Evolutionary conservation across 2,797 vertebrate species (phyloP), one percentile per base, ranked within the genome.

Genomic region (Poecilia wingei): DNA sequence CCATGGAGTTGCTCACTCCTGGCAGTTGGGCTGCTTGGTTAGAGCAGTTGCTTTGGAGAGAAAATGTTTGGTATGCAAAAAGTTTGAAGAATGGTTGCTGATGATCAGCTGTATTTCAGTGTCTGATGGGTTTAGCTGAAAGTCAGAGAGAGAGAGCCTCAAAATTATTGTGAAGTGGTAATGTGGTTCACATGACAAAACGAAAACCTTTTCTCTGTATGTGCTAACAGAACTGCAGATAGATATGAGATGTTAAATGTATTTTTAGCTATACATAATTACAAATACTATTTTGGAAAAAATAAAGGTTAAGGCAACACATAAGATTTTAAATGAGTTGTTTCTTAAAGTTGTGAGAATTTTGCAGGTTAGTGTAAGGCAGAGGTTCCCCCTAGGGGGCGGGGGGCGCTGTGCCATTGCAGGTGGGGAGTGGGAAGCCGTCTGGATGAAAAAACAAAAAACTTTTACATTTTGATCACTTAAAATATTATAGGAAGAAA

Each of bases 11-110:
- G 25, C 46, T 22, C 68, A 39, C 59, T 41, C n/a, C 2, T 84
- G 81, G 74, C 86, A 77, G 75, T 77, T 78, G 76, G 49, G 75
- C 75, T 59, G 76, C 80, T 84, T 78, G 33, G 1, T 25, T 75
- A 55, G 64, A 91, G 41, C 89, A 89, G 84, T 79, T 92, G 89
- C 51, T 84, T 86, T 81, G 33, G 77, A 84, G 74, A 87, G 78
- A 76, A 88, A 74, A 86, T 74, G 55, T 75, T 76, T 84, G 83
- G 84, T 82, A 90, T 86, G 78, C 31, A 41, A 75, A 84, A 74
- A 3, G 51, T 87, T 75, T 74, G 46, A 88, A 82, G 84, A 88
- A 87, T 77, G 80, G 82, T 74, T 71, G 79, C 79, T 81, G 49
- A 41, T 12, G 80, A 83, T 85, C 79, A 83, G 84, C 78, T 85